Base-by-base conservation (phyloP, 2,888 invertebrate species). In the Candidula unifasciata region DNA sequence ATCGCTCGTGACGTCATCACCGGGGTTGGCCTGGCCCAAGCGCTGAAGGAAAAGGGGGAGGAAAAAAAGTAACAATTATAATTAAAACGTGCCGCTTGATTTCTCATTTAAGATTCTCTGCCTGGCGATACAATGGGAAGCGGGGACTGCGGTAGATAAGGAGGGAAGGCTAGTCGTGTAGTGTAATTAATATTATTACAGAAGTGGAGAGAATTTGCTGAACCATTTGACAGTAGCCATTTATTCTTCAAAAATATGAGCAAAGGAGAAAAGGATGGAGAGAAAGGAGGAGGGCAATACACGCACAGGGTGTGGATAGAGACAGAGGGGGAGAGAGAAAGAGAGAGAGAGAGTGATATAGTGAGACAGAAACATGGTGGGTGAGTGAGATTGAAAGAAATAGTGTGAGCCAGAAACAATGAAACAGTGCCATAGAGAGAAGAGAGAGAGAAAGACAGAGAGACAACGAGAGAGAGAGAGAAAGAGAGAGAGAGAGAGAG, bases 1-100 rank as follows among this genome's bases (percentile, higher is more conserved):
- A 73, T 87, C 86, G 66, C 87, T 87, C 33, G 68, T 86, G 8
- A 82, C 84, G 73, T 87, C 87, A 74, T 87, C 87, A 30, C 69
- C 76, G 3, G n/a, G 57, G 1, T 64, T 27, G 13, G 73, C 82
- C 24, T 87, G 87, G 30, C 82, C 73, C 69, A 87, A 68, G 57
- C 83, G 84, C 87, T 86, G 86, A 0, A 44, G 18, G 16, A 69
- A 54, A 27, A 69, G 69, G 13, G n/a, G 6, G 5, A 21, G 6
- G 5, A 30, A n/a, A 16, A 73, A 24, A 73, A 52, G 13, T 10
- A 44, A 0, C 6, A 44, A 6, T 10, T 44, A 44, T 44, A 6
- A 44, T 44, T 44, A 44, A 44, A 44, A 44, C 44, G 44, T 44
- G 44, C 44, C 44, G 2, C 44, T 10, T 44, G 8, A 44, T 44